Base-by-base conservation (phyloP, 2,888 invertebrate genomes). In the Boloria euphrosyne region DNA sequence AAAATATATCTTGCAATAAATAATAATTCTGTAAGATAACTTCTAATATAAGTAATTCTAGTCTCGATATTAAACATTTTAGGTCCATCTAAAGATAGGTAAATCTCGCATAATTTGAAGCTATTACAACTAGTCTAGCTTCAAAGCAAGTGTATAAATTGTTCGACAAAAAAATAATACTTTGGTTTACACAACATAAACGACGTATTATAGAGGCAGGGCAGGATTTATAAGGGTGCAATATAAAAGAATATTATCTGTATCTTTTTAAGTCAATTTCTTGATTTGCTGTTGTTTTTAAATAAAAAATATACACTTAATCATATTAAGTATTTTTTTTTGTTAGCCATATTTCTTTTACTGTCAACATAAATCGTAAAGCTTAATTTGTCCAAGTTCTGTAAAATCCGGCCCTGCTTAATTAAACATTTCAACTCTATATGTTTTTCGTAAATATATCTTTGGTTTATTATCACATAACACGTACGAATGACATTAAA, bases 141-240 rank as follows among this genome's bases (percentile, higher is more conserved):
- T 44, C 38, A 10, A 62, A 65, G 62, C 68, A 65, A 68, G 65
- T 27, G n/a, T 60, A 60, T 55, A 18, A 16, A 54, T 51, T 62
- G 62, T 51, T 50, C 18, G 13, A 17, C 18, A 50, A 27, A 47
- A 57, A 44, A 17, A 43, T 16, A 43, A 27, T 55, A 67, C 64
- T 64, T 61, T 67, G 44, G 57, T 16, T 44, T 52, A 44, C 14
- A 44, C 53, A 62, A 53, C 44, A 47, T 18, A 13, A 65, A 65
- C 13, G 52, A 13, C 6, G 13, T 22, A 22, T 17, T n/a, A 53
- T 5, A 13, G 14, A 7, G 7, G 47, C 5, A n/a, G 16, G 6
- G 16, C 16, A 2, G 4, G 47, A 47, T n/a, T n/a, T 16, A 47
- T 5, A 47, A 14, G 16, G 14, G 47, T 47, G 47, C 47, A 47